phyloP scores from a whole-genome alignment of 1,140 invertebrate genomes.

The Steinernema feltiae region DNA sequence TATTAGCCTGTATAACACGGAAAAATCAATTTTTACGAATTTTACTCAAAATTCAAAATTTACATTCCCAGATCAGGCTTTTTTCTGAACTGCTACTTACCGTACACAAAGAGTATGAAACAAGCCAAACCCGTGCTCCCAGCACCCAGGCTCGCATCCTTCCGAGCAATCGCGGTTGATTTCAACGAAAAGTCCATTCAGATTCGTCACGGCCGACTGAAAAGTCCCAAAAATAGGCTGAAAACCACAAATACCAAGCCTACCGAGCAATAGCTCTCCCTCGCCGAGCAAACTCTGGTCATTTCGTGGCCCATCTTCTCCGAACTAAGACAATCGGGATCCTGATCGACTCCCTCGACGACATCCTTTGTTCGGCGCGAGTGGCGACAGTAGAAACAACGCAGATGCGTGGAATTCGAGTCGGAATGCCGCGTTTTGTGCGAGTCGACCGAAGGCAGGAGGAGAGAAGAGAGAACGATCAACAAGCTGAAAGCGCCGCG shows the following conservation, averaged over 20 bases:
- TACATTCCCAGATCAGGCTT: no score
- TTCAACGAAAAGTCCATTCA: slow-evolving; percentile 32
- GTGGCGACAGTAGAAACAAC: slow-evolving; percentile 23
- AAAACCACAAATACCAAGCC: background rate
- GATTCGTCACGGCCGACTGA: slow-evolving; percentile 34
- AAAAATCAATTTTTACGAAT: background rate
- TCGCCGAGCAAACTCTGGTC: slow-evolving; percentile 24
- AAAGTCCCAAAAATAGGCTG: background rate
- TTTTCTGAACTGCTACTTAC: background rate
- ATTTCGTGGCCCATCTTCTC: slow-evolving; percentile 28
- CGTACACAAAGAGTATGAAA: slow-evolving; percentile 16
- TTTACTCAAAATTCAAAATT: background rate
- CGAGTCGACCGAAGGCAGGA: no score
- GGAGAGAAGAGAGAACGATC: no score
- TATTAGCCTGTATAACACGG: no score
- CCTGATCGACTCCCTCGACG: slow-evolving; percentile 27
- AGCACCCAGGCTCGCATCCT: slow-evolving; percentile 24
- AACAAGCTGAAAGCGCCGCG: no score
- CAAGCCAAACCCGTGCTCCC: slow-evolving; percentile 26
- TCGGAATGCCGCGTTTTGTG: no score
- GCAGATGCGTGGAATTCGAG: no score
- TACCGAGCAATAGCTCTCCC: slow-evolving; percentile 29
- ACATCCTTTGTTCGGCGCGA: slow-evolving; percentile 31
- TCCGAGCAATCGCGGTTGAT: slow-evolving; percentile 29
- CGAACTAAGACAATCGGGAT: slow-evolving; percentile 33